Percentiles rank a stretch among this genome's conserved stretches.
Evolutionary conservation across 2,797 vertebrate genomes (phyloP).

Genomic region (Pangasius mekongensis): DNA sequence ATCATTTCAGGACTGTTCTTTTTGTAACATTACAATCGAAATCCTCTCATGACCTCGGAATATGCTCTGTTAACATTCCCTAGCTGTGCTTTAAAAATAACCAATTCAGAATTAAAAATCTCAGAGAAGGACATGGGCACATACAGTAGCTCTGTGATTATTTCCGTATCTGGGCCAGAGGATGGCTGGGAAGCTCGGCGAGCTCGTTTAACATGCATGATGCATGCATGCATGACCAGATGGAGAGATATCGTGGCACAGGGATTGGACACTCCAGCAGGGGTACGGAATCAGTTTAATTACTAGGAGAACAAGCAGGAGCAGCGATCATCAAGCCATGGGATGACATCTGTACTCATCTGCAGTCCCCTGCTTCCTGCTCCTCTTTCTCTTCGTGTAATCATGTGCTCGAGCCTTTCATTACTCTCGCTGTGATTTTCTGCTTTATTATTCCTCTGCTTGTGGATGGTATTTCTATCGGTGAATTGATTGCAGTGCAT

Average conservation of each 20-base stretch:
- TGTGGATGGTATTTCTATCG: background rate
- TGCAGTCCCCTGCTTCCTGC: slow-evolving; percentile 34
- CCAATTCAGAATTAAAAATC: background rate
- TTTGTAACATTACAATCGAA: background rate
- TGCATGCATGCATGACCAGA: slow-evolving; percentile 55
- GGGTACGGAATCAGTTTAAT: slow-evolving; percentile 63
- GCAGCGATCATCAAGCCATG: slow-evolving; percentile 58
- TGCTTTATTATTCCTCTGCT: background rate
- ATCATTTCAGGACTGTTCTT: background rate
- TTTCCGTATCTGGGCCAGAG: slow-evolving; percentile 39
- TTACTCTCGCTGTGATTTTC: background rate
- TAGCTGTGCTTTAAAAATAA: background rate
- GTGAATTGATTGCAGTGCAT: background rate
- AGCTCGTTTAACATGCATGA: slow-evolving; percentile 51
- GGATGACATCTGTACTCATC: slow-evolving; percentile 61
- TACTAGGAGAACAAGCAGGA: slow-evolving; percentile 60
- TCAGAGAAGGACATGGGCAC: background rate
- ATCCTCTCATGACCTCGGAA: background rate
- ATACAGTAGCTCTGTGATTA: slow-evolving; percentile 16
- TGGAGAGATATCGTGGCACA: slow-evolving; percentile 54
- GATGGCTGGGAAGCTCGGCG: slow-evolving; percentile 35
- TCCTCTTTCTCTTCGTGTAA: slow-evolving; percentile 5
- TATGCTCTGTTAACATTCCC: background rate
- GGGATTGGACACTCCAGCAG: slow-evolving; percentile 48
- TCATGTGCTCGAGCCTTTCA: slow-evolving; percentile 6